These are phyloP conservation scores for Erethizon dorsatum DNA, from an alignment of 2,797 vertebrate species.

Conservation along the genomic window DNA sequence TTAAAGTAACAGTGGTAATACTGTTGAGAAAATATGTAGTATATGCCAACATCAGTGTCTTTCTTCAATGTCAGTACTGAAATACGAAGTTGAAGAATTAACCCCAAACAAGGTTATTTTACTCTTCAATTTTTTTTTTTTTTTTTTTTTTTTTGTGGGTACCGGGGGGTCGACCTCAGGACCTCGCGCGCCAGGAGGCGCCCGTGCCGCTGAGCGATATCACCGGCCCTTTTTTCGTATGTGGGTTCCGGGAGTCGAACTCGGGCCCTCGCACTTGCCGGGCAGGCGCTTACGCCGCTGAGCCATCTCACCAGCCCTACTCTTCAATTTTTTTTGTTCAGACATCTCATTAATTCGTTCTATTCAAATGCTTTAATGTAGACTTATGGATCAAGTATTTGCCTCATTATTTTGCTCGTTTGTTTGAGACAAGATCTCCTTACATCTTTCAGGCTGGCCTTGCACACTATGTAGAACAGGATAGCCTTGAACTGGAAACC, in stretches of 20 bases:
- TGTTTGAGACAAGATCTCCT: neutral
- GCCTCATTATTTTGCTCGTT: neutral
- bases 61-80: neutral
- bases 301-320: no score
- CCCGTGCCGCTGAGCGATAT: no score
- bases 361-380: neutral
- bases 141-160: no score
- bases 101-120: neutral
- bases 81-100: neutral
- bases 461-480: no score
- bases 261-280: no score
- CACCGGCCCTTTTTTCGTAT: no score
- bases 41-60: neutral
- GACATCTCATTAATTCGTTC: neutral
- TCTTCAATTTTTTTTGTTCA: no score
- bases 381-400: neutral
- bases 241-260: no score
- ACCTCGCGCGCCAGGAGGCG: no score
- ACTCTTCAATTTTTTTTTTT: neutral
- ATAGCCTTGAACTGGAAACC: neutral
- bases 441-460: no score
- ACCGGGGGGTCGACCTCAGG: no score
- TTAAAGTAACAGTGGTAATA: neutral
- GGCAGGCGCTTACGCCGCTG: no score
- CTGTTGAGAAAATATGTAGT: neutral